Conservation (phyloP, 2,888 invertebrate species). For the Dynastes maya region DNA sequence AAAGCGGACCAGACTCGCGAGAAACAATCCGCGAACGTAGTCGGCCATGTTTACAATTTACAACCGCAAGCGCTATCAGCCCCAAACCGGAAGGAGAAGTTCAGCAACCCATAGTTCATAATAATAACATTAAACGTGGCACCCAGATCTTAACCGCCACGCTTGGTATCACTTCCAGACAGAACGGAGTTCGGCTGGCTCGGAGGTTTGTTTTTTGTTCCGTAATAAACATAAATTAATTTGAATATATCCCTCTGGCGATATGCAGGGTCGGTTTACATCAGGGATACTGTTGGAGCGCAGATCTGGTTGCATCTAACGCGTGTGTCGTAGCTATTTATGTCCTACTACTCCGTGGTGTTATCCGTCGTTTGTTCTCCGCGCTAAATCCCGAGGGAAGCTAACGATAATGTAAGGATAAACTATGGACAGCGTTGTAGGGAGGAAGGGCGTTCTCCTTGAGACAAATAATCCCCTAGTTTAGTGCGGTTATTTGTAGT, state of each 20-base stretch:
- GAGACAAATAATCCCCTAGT: slow-evolving; percentile 11
- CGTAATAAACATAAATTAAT: slow-evolving; percentile 68
- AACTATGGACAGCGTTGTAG: slow-evolving; percentile 53
- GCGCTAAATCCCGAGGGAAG: slow-evolving; percentile 55
- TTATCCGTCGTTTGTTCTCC: slow-evolving; percentile 50
- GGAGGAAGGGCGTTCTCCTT: not conserved
- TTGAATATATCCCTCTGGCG: slow-evolving; percentile 61
- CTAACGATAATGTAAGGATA: slow-evolving; percentile 58
- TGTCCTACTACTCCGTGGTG: slow-evolving; percentile 51
- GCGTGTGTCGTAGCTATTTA: slow-evolving; percentile 58
- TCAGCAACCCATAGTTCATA: slow-evolving; percentile 45
- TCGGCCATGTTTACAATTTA: slow-evolving; percentile 28
- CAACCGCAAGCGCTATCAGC: slow-evolving; percentile 37
- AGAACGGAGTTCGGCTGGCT: slow-evolving; percentile 25
- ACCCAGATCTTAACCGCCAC: slow-evolving; percentile 49
- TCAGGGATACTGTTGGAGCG: slow-evolving; percentile 54
- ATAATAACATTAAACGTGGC: slow-evolving; percentile 48
- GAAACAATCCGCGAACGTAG: not conserved
- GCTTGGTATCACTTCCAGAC: slow-evolving; percentile 40
- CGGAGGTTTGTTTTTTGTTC: slow-evolving; percentile 62
- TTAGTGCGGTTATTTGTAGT: slow-evolving; percentile 10
- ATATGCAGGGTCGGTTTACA: slow-evolving; percentile 60
- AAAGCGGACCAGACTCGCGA: not conserved
- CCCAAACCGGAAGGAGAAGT: slow-evolving; percentile 31
- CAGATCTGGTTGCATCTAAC: slow-evolving; percentile 58